These are phyloP conservation scores for Coleophora flavipennella DNA, from an alignment of 2,888 invertebrate species.

Conservation along the genomic window DNA sequence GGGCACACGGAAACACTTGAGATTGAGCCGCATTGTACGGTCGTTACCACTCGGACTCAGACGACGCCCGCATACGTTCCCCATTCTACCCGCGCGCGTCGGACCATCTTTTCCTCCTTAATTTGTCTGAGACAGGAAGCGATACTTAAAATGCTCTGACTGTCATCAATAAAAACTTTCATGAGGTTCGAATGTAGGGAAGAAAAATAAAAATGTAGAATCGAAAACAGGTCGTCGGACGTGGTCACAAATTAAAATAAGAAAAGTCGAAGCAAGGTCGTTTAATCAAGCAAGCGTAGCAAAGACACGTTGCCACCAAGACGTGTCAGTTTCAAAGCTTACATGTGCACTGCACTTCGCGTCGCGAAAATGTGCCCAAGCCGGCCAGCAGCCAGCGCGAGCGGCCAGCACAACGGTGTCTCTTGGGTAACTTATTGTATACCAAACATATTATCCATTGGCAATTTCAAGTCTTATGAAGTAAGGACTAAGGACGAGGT, in stretches of 20 bases:
- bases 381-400: too few species aligned
- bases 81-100: slow-evolving; percentile 5
- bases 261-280: slow-evolving; percentile 22
- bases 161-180: slow-evolving; percentile 3
- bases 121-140: slow-evolving; percentile 10
- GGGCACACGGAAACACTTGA: slow-evolving; percentile 16
- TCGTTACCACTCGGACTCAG: slow-evolving; percentile 8
- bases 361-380: too few species aligned
- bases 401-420: too few species aligned
- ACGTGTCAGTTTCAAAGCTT: slow-evolving; percentile 14
- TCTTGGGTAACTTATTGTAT: too few species aligned
- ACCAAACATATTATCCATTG: too few species aligned
- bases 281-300: slow-evolving; percentile 11
- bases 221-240: slow-evolving; percentile 22
- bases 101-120: slow-evolving; percentile 4
- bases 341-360: too few species aligned
- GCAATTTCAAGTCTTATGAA: too few species aligned
- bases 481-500: too few species aligned
- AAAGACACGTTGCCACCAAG: slow-evolving; percentile 10
- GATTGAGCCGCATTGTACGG: slow-evolving; percentile 12
- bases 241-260: slow-evolving; percentile 23
- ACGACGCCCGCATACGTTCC: slow-evolving; percentile 15
- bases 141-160: slow-evolving; percentile 6
- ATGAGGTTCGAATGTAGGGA: slow-evolving; percentile 12
- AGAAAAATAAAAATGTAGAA: slow-evolving; percentile 19